Percentiles rank a stretch among this genome's conserved stretches.
Conservation (phyloP, 2,797 vertebrate species). For the Glossophaga mutica region DNA sequence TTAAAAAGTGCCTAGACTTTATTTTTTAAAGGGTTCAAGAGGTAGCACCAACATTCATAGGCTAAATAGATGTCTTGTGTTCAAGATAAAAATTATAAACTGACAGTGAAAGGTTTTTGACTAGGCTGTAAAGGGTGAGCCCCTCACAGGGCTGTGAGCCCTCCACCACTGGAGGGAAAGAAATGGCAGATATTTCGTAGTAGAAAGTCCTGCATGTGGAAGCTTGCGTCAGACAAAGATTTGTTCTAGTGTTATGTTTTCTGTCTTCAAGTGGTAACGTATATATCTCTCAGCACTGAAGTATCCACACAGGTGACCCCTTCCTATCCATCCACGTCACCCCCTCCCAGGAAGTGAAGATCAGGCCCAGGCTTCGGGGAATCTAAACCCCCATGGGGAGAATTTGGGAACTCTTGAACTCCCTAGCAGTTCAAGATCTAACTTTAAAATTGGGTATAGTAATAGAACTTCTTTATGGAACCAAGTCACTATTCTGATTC, state of each 20-base stretch:
- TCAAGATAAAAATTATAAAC: not conserved
- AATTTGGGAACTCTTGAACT: not conserved
- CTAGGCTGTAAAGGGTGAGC: accelerated
- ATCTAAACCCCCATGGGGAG: not conserved
- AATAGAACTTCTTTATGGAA: not conserved
- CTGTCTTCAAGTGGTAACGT: not conserved
- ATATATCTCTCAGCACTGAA: not conserved
- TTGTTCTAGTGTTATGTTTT: not conserved
- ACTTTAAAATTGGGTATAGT: not conserved
- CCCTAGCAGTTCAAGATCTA: not conserved
- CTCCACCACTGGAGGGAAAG: not conserved
- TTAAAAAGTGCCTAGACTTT: not conserved
- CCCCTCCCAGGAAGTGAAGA: not conserved
- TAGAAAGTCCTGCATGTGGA: not conserved
- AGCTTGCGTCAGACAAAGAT: not conserved
- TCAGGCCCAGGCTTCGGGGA: not conserved
- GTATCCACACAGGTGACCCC: not conserved
- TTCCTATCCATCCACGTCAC: not conserved
- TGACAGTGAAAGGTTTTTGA: accelerated
- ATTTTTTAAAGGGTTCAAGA: not conserved
- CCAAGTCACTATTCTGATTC: not conserved
- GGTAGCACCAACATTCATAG: not conserved
- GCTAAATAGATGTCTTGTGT: not conserved
- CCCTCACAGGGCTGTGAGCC: not conserved
- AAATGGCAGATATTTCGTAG: not conserved